Evolutionary conservation across 2,797 vertebrate species (phyloP).

Genomic region (Peromyscus aztecus): DNA sequence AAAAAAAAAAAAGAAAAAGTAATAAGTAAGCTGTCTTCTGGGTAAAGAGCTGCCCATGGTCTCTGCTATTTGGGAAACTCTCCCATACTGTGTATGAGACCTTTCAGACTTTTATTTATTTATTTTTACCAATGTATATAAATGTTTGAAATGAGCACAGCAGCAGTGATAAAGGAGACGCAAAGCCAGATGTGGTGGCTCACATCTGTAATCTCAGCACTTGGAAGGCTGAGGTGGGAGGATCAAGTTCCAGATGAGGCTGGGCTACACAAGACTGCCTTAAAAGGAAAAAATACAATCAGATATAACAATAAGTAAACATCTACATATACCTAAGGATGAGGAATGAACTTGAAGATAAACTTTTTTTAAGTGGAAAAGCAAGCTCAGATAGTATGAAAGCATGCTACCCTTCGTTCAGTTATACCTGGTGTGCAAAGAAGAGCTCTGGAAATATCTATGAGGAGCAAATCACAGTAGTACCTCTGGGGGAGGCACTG

Average conservation of each 20-base stretch:
- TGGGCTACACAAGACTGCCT: not conserved
- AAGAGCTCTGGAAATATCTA: not conserved
- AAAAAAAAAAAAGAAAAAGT: not conserved
- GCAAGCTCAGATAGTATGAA: not conserved
- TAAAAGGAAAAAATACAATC: not conserved
- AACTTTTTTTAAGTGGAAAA: not conserved
- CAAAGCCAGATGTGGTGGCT: not conserved
- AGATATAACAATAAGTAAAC: not conserved
- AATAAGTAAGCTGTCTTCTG: not conserved
- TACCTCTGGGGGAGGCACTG: not conserved
- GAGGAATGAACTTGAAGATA: not conserved
- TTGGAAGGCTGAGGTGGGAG: not conserved
- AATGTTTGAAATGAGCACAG: not conserved
- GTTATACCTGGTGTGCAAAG: not conserved
- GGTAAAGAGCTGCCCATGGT: not conserved
- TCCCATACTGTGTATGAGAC: not conserved
- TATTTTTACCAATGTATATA: not conserved
- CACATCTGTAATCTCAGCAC: not conserved
- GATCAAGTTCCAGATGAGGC: not conserved
- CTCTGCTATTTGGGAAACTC: constrained; percentile 13
- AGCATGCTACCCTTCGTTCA: not conserved
- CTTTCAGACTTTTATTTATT: not conserved
- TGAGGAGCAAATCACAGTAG: not conserved
- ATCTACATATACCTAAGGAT: not conserved
- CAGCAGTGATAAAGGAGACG: not conserved